These are phyloP conservation scores for Cacoxenus indagator DNA, from an alignment of 2,888 invertebrate species.

Conservation along the genomic window DNA sequence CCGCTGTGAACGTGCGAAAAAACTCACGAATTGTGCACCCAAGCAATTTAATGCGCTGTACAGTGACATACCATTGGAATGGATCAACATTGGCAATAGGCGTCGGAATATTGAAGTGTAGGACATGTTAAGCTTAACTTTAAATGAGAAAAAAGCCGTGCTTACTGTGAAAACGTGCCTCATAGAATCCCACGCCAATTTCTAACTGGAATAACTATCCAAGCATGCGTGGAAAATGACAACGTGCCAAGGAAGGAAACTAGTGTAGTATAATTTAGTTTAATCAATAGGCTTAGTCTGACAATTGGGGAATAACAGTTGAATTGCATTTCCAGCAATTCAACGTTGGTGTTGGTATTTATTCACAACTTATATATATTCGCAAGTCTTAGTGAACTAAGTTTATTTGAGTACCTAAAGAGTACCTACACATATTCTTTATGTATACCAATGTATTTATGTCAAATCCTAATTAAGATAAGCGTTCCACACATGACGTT, in stretches of 20 bases:
- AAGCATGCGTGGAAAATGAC: slow-evolving; percentile 57
- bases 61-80: slow-evolving; percentile 67
- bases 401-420: slow-evolving; percentile 6
- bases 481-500: not conserved
- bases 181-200: too few relatives aligned
- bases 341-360: slow-evolving; percentile 46
- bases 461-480: not conserved
- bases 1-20: slow-evolving; percentile 78
- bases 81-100: slow-evolving; percentile 67
- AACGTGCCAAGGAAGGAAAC: slow-evolving; percentile 33
- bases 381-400: slow-evolving; percentile 16
- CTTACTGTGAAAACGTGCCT: too few relatives aligned
- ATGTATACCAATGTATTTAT: not conserved
- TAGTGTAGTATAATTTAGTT: slow-evolving; percentile 10
- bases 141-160: too few relatives aligned
- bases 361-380: slow-evolving; percentile 18
- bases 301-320: slow-evolving; percentile 14
- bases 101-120: slow-evolving; percentile 57
- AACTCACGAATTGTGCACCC: slow-evolving; percentile 75
- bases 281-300: not conserved
- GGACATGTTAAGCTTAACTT: slow-evolving; percentile 29
- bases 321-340: not conserved
- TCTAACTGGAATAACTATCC: too few relatives aligned
- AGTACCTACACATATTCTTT: too few relatives aligned
- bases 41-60: slow-evolving; percentile 48